Conservation (phyloP, 92 coral and sea anemone species). For the Micromussa lordhowensis region DNA sequence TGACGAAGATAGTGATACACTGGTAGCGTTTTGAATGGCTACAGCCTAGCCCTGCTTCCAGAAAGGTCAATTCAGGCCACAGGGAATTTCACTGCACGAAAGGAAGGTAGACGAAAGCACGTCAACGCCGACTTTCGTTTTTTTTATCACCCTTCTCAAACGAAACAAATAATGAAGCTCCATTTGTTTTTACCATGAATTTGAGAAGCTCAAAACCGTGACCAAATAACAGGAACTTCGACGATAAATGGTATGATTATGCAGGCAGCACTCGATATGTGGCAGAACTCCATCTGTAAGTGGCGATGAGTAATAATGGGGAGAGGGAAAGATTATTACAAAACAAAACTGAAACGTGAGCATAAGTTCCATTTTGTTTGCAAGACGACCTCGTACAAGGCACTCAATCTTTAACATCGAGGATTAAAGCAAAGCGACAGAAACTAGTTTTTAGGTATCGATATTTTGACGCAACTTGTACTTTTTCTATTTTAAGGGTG, state of each 20-base stretch:
- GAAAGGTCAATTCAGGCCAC: neutral
- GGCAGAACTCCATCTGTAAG: neutral
- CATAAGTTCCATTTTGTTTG: neutral
- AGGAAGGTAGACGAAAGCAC: neutral
- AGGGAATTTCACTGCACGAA: neutral
- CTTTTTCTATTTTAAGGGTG: neutral
- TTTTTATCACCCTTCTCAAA: neutral
- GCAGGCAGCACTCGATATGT: neutral
- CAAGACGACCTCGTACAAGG: neutral
- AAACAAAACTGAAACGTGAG: neutral
- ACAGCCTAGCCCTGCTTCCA: neutral
- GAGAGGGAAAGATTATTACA: neutral
- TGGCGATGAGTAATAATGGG: neutral
- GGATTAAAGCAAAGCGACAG: no score
- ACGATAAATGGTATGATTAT: neutral
- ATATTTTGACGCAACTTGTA: neutral
- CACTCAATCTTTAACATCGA: neutral
- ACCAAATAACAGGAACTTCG: neutral
- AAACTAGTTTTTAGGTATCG: no score
- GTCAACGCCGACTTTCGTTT: neutral
- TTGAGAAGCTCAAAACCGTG: neutral
- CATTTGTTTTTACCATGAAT: neutral
- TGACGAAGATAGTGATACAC: conserved; percentile 79
- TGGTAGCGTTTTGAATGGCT: neutral
- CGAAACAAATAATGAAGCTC: neutral